phyloP scores from a whole-genome alignment of 1,140 invertebrate genomes.

The Aphis gossypii region DNA sequence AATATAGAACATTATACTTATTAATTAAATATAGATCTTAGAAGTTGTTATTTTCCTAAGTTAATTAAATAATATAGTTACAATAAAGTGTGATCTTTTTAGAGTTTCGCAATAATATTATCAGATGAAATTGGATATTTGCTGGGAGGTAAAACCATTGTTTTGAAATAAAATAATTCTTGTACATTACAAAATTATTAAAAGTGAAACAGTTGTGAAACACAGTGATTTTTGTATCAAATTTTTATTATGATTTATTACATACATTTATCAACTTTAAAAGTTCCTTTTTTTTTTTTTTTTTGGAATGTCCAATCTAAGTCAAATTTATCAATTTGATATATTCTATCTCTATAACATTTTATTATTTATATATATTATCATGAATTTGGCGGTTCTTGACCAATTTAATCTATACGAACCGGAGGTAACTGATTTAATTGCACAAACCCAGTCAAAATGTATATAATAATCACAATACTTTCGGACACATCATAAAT shows the following conservation, averaged over 20 bases:
- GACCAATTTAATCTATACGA: neutral
- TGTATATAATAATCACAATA: constrained; percentile 49
- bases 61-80: constrained; percentile 33
- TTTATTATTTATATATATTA: neutral
- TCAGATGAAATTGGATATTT: neutral
- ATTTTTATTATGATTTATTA: constrained; percentile 27
- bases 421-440: constrained; percentile 55
- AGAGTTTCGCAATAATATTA: constrained; percentile 4
- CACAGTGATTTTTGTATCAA: constrained; percentile 37
- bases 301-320: constrained; percentile 9
- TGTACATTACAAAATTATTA: neutral
- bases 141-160: neutral
- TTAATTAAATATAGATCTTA: constrained; percentile 29
- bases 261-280: constrained; percentile 24
- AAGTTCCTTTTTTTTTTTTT: neutral
- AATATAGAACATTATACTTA: constrained; percentile 7
- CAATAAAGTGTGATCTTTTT: neutral
- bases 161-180: constrained; percentile 21
- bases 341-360: neutral
- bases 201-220: constrained; percentile 30
- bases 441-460: constrained; percentile 50
- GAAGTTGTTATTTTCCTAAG: neutral
- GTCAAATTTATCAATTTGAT: neutral
- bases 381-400: neutral
- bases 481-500: constrained; percentile 46